Percentiles rank a stretch among this genome's conserved stretches.
Conservation (phyloP, 2,888 invertebrate genomes). For the Nezara viridula region DNA sequence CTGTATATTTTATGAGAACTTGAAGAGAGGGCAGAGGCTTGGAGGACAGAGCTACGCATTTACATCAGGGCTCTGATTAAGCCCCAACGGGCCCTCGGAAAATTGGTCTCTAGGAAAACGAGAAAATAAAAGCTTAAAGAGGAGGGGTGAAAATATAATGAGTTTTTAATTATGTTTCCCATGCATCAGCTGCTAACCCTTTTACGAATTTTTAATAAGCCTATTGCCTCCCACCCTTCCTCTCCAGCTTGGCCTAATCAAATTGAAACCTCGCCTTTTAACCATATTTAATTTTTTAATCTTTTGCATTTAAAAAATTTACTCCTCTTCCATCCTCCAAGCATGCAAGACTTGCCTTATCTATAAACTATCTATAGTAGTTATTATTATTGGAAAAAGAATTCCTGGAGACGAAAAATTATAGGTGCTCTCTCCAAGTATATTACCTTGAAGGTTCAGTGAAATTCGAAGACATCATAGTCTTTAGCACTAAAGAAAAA, state of each 20-base stretch:
- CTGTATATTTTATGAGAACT: constrained; percentile 25
- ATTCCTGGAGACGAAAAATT: too few species aligned
- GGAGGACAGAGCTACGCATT: not conserved
- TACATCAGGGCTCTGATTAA: constrained; percentile 41
- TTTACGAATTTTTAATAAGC: constrained; percentile 37
- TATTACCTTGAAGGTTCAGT: too few species aligned
- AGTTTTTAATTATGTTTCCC: constrained; percentile 14
- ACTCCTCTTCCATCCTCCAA: not conserved
- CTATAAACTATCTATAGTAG: not conserved
- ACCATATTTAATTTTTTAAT: not conserved
- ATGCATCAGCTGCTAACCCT: constrained; percentile 40
- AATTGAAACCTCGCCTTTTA: constrained; percentile 38
- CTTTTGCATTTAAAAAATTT: not conserved
- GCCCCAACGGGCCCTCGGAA: not conserved
- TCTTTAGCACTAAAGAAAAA: too few species aligned
- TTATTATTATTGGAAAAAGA: too few species aligned
- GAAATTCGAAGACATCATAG: too few species aligned
- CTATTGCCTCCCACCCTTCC: not conserved
- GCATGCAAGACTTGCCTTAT: not conserved
- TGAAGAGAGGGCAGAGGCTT: not conserved
- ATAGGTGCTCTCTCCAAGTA: too few species aligned
- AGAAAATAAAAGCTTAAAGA: constrained; percentile 36
- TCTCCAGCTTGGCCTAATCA: not conserved
- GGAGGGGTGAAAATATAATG: constrained; percentile 24
- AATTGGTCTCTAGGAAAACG: constrained; percentile 40